These are phyloP conservation scores for Listronotus bonariensis DNA, from an alignment of 1,140 invertebrate species.

Conservation along the genomic window DNA sequence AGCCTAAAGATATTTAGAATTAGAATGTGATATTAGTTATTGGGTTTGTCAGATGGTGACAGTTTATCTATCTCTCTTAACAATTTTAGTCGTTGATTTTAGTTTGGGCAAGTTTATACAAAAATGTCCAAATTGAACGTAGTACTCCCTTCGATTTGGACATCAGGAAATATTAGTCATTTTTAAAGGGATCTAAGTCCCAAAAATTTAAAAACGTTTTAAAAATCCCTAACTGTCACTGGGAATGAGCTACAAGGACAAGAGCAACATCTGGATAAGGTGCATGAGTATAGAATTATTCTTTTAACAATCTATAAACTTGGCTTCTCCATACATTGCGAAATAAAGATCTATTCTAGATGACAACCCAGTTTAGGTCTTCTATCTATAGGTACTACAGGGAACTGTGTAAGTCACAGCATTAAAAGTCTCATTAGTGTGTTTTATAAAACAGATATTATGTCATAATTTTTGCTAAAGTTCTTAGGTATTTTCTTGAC, in stretches of 20 bases:
- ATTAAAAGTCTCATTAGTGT: background rate
- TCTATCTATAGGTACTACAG: conserved; percentile 7
- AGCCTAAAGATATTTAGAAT: conserved; percentile 4
- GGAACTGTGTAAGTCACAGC: background rate
- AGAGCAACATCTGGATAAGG: background rate
- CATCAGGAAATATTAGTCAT: background rate
- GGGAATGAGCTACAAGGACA: background rate
- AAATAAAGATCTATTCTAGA: background rate
- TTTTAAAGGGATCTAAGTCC: conserved; percentile 1
- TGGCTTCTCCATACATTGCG: background rate
- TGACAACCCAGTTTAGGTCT: conserved; percentile 5
- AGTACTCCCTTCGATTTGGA: conserved; percentile 5
- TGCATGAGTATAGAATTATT: background rate
- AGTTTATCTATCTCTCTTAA: conserved; percentile 24
- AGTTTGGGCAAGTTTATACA: background rate
- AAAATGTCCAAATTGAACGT: conserved; percentile 1
- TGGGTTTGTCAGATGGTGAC: conserved; percentile 16
- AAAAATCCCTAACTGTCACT: background rate
- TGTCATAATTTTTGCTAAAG: background rate
- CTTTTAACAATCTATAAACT: background rate
- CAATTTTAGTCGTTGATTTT: conserved; percentile 14
- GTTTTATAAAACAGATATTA: background rate
- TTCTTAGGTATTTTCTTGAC: conserved; percentile 18
- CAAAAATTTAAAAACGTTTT: conserved; percentile 3
- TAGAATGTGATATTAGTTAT: conserved; percentile 20